Base-by-base conservation (phyloP, 2,113 vertebrate species). In the Neoarius graeffei region DNA sequence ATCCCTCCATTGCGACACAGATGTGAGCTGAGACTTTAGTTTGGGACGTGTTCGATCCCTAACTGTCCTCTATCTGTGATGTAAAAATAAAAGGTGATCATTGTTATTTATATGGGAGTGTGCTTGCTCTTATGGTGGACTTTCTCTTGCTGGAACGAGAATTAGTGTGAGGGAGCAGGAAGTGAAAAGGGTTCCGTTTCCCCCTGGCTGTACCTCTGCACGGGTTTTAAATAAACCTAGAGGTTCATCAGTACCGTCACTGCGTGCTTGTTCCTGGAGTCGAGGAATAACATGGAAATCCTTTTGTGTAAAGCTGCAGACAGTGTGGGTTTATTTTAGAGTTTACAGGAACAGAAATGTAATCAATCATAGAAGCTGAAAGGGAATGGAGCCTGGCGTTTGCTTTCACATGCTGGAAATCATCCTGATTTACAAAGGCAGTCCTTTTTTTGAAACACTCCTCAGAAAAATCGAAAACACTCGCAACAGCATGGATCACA, bases 131-230 rank as follows among this genome's bases (percentile, higher is more conserved):
- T 4, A 71, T 30, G 4, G 5, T 17, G 67, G 27, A 71, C 35
- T 15, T 30, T 35, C 35, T 76, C 23, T 23, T 54, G 74, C 23
- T 14, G 74, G 74, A n/a, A 50, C 0, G 1, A 6, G 60, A n/a
- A 56, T 25, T 19, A 86, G 77, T 23, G 64, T 7, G 71, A 27
- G 48, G 59, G 20, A 52, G 50, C 62, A 76, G 82, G 86, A 87
- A 76, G 86, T 48, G 66, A 10, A 15, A 5, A 50, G 60, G 77
- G 54, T 35, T 42, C 35, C 1, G 50, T 11, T 42, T 14, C 69
- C 50, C 20, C 82, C 59, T 42, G 20, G 50, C 84, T 86, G 20
- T 52, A 25, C 42, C 57, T 7, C 79, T n/a, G 6, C 77, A 11
- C 64, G 30, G 35, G 7, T 57, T 52, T n/a, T n/a, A 42, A 52